A percentile compares a stretch with the other conserved stretches of the same genome.
These are phyloP conservation scores for Hydropotes inermis DNA, from an alignment of 2,113 vertebrate genomes.

Conservation along the genomic window DNA sequence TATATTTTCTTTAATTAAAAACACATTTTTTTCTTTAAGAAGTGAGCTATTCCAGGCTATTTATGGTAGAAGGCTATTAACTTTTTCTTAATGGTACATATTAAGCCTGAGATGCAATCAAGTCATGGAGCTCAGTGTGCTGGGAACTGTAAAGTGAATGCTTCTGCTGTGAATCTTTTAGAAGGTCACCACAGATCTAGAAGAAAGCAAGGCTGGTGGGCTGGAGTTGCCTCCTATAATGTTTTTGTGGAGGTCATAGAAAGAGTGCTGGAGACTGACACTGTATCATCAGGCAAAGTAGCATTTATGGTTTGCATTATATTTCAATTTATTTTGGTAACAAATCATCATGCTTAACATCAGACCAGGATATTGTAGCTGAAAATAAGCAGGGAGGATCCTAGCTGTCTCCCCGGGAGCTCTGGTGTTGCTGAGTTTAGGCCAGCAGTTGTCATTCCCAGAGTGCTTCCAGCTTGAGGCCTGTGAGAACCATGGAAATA, in stretches of 20 bases:
- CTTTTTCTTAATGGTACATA: background rate
- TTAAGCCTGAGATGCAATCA: background rate
- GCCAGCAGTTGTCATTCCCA: background rate
- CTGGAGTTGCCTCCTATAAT: background rate
- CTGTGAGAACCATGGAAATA: constrained; percentile 37
- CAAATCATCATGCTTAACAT: constrained; percentile 2
- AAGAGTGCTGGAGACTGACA: background rate
- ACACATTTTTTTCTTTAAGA: background rate
- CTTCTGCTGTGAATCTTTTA: background rate
- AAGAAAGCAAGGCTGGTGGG: background rate
- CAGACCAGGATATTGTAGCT: background rate
- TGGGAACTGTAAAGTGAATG: background rate
- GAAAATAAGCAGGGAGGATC: background rate
- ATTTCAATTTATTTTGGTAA: constrained; percentile 55
- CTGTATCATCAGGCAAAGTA: background rate
- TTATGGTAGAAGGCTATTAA: background rate
- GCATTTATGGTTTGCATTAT: background rate
- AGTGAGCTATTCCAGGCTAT: background rate
- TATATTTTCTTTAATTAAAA: background rate
- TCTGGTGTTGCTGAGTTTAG: background rate
- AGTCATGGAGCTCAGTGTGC: background rate
- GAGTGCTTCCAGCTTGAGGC: background rate
- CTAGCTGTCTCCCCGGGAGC: background rate
- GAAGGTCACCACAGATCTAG: background rate
- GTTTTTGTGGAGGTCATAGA: background rate